phyloP scores from a whole-genome alignment of 1,140 invertebrate genomes.

The Pteromalus puparum region DNA sequence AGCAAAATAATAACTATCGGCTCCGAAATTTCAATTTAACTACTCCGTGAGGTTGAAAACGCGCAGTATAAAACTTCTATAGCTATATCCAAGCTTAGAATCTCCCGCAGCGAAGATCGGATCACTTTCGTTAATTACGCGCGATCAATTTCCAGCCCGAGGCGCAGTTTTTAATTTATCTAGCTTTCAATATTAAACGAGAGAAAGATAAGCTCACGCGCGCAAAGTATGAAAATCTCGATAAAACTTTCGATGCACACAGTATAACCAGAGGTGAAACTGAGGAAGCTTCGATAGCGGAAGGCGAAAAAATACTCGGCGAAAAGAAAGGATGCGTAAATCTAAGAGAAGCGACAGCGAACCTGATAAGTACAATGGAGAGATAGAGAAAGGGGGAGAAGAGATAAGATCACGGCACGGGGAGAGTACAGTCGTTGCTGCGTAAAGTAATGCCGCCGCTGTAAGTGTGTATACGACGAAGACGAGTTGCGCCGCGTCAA shows the following conservation, averaged over 20 bases:
- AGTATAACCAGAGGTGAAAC: background rate
- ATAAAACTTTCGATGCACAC: constrained; percentile 1
- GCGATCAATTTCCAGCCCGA: background rate
- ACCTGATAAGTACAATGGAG: constrained; percentile 5
- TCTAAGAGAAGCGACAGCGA: background rate
- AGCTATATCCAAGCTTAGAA: no score
- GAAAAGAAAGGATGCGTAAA: constrained; percentile 30
- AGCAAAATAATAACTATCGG: no score
- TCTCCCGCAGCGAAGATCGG: no score
- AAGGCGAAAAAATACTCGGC: no score
- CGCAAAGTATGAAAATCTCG: constrained; percentile 4
- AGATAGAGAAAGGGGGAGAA: background rate
- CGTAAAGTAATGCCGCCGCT: background rate
- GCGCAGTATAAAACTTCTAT: no score
- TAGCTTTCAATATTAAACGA: background rate
- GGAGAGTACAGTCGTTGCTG: background rate
- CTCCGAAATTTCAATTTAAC: no score
- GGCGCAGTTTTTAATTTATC: background rate
- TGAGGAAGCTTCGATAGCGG: background rate
- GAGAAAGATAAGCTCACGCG: background rate
- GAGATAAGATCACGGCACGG: background rate
- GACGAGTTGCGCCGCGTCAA: background rate
- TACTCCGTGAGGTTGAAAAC: no score
- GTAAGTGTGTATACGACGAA: background rate
- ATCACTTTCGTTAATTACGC: background rate